A percentile compares a stretch with the other conserved stretches of the same genome.
phyloP scores from a whole-genome alignment of 2,113 vertebrate species.

The Arvicanthis niloticus region DNA sequence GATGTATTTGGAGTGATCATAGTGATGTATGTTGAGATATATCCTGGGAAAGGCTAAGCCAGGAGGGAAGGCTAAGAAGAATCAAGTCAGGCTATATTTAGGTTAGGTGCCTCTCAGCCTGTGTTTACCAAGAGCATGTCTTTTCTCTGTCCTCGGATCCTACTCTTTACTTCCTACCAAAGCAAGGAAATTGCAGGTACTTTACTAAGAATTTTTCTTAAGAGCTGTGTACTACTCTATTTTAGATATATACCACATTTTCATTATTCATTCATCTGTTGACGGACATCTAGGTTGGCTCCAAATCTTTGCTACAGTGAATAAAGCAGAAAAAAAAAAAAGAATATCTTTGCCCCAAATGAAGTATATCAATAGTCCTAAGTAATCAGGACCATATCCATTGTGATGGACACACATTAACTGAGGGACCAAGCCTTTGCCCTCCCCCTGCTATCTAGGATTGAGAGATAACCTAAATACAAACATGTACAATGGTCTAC shows the following conservation, averaged over 20 bases:
- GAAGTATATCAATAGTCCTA: background rate
- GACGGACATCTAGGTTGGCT: too few species aligned
- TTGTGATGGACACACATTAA: background rate
- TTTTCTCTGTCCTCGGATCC: background rate
- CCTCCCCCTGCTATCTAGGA: background rate
- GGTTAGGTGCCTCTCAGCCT: background rate
- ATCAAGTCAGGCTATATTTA: background rate
- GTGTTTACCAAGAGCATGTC: background rate
- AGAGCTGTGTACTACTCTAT: too few species aligned
- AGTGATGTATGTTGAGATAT: background rate
- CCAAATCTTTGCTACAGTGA: too few species aligned
- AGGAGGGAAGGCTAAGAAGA: background rate
- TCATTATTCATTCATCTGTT: too few species aligned
- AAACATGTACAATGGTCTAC: background rate
- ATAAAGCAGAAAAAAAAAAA: too few species aligned
- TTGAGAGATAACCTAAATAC: background rate
- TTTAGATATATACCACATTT: too few species aligned
- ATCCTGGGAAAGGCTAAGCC: background rate
- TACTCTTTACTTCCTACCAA: background rate
- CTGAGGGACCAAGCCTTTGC: background rate
- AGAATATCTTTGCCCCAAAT: background rate
- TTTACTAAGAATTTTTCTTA: too few species aligned
- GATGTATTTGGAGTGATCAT: background rate
- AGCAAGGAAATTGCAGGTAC: background rate
- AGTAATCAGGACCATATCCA: background rate